These are phyloP conservation scores for Tortrix viridana DNA, from an alignment of 2,888 invertebrate species.

Conservation along the genomic window DNA sequence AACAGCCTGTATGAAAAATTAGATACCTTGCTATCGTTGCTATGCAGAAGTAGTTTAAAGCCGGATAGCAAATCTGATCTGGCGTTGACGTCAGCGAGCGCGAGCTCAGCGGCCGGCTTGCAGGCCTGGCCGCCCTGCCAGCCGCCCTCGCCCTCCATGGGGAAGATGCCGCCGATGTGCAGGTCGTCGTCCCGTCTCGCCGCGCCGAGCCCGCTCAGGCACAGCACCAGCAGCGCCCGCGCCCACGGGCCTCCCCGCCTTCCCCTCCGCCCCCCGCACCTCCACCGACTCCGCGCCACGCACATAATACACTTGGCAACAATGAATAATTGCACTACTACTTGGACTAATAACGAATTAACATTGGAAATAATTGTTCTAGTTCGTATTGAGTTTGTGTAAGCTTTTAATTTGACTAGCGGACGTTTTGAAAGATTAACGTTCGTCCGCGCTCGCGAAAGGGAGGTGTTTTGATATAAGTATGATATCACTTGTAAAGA, in stretches of 20 bases:
- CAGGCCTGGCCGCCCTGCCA: constrained; percentile 99
- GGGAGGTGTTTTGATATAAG: constrained; percentile 59
- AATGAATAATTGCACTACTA: constrained; percentile 80
- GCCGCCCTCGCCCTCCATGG: constrained; percentile 97
- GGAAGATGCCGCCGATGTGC: constrained; percentile 99
- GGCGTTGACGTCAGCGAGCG: constrained; percentile 97
- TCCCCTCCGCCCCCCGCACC: constrained; percentile 43
- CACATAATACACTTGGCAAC: constrained; percentile 75
- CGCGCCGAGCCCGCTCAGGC: constrained; percentile 67
- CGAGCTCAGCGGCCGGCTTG: constrained; percentile 98
- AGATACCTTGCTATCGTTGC: constrained; percentile 98
- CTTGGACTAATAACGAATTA: constrained; percentile 75
- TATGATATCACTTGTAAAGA: constrained; percentile 67
- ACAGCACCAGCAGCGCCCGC: constrained; percentile 62
- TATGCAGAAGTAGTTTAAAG: constrained; percentile 94
- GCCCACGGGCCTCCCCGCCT: constrained; percentile 45
- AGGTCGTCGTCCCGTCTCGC: constrained; percentile 88
- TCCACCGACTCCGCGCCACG: constrained; percentile 52
- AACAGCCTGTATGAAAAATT: neutral
- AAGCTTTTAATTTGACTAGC: constrained; percentile 80
- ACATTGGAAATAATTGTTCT: constrained; percentile 71
- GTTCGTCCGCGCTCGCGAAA: constrained; percentile 68
- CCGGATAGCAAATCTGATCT: constrained; percentile 94
- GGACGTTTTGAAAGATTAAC: constrained; percentile 80
- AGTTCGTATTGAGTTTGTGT: constrained; percentile 72